phyloP scores from a whole-genome alignment of 2,888 invertebrate species.

The Erebia palarica region DNA sequence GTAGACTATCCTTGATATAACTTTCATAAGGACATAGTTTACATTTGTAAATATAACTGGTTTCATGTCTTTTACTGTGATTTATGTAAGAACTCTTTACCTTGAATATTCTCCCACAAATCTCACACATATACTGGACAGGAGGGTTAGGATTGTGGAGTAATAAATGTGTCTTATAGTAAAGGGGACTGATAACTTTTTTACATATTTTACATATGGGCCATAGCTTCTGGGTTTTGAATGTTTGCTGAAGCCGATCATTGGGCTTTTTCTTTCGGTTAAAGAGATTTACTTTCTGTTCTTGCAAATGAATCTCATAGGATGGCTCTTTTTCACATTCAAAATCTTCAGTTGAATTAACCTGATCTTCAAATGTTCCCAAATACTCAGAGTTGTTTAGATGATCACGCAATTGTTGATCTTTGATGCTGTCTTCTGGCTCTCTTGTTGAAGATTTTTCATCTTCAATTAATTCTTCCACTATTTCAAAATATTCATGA shows the following conservation, averaged over 20 bases:
- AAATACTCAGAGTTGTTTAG: background rate
- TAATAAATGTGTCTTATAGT: conserved; percentile 47
- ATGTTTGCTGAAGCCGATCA: too few relatives aligned
- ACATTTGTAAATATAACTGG: conserved; percentile 1
- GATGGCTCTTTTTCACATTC: background rate
- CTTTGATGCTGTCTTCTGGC: too few relatives aligned
- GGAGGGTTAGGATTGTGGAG: conserved; percentile 52
- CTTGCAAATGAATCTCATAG: background rate
- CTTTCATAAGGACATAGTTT: conserved; percentile 45
- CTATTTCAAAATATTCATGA: too few relatives aligned
- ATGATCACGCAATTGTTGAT: background rate
- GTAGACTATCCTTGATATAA: conserved; percentile 48
- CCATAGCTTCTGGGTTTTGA: too few relatives aligned
- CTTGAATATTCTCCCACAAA: conserved; percentile 53
- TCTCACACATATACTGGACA: conserved; percentile 52
- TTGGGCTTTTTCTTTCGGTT: too few relatives aligned
- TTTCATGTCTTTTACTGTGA: conserved; percentile 49
- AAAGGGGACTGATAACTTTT: background rate
- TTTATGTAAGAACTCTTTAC: conserved; percentile 52
- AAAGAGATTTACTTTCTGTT: too few relatives aligned
- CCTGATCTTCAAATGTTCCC: conserved; percentile 4
- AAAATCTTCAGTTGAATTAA: background rate
- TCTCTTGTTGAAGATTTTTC: too few relatives aligned
- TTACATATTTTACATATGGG: too few relatives aligned
- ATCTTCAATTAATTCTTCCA: too few relatives aligned